A percentile compares a stretch with the other conserved stretches of the same genome.
phyloP scores from a whole-genome alignment of 2,888 invertebrate genomes.

The Copidosoma aretas region DNA sequence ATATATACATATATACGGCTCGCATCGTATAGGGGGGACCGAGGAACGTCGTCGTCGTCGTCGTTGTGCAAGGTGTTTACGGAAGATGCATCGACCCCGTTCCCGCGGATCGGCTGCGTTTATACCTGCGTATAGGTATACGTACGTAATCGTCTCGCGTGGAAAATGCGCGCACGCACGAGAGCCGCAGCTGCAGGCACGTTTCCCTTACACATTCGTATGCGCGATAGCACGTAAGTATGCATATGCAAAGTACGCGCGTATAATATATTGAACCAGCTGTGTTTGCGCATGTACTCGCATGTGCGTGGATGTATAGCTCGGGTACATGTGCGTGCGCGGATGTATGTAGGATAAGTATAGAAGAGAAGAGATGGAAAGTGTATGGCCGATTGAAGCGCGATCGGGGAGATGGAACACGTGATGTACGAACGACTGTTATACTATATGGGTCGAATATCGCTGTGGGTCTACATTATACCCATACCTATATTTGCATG shows the following conservation, averaged over 20 bases:
- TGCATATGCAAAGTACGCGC: background rate
- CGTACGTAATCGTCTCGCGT: background rate
- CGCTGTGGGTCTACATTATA: no score
- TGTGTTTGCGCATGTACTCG: background rate
- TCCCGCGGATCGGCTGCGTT: background rate
- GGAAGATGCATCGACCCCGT: constrained; percentile 28
- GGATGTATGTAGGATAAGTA: no score
- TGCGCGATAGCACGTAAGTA: background rate
- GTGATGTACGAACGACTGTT: no score
- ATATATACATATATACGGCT: no score
- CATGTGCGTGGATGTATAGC: background rate
- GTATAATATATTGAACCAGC: background rate
- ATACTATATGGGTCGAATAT: no score
- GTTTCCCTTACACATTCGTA: no score
- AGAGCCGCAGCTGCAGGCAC: background rate
- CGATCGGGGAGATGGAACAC: background rate
- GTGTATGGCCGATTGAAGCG: constrained; percentile 2
- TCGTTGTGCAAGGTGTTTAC: constrained; percentile 37
- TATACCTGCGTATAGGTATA: background rate
- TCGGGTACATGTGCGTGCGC: no score
- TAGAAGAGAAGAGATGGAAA: constrained; percentile 11
- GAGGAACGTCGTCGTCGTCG: background rate
- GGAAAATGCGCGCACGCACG: background rate
- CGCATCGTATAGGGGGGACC: no score
- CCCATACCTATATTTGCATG: no score